Percentiles rank a stretch among this genome's conserved stretches.
Evolutionary conservation across 2,797 vertebrate genomes (phyloP).

Genomic region (Ctenochaetus hawaiiensis): DNA sequence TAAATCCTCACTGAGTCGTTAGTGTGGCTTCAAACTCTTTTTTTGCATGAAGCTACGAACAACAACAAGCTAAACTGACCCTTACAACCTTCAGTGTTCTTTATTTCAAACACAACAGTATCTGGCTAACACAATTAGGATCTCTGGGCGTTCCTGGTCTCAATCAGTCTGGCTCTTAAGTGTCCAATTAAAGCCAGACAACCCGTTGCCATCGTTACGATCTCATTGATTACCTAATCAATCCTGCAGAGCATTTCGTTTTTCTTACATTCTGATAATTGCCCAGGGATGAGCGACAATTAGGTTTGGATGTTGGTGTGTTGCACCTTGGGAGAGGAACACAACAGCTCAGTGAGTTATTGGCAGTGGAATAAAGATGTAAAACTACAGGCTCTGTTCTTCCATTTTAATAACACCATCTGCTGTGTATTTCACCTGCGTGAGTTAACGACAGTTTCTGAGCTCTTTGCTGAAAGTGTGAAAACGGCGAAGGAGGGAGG

Average conservation of each 20-base stretch:
- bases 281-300: slow-evolving; percentile 54
- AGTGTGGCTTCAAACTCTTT: neutral
- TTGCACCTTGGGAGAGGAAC: slow-evolving; percentile 48
- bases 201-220: slow-evolving; percentile 63
- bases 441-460: slow-evolving; percentile 21
- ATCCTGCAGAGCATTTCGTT: slow-evolving; percentile 48
- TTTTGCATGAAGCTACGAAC: slow-evolving; percentile 6
- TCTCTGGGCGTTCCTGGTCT: slow-evolving; percentile 42
- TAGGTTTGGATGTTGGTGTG: slow-evolving; percentile 47
- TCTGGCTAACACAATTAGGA: slow-evolving; percentile 60
- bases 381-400: slow-evolving; percentile 34
- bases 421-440: slow-evolving; percentile 48
- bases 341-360: slow-evolving; percentile 17
- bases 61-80: slow-evolving; percentile 32
- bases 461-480: slow-evolving; percentile 24
- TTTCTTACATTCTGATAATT: slow-evolving; percentile 55
- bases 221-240: slow-evolving; percentile 71
- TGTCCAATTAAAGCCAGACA: slow-evolving; percentile 65
- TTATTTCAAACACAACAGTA: slow-evolving; percentile 35
- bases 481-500: slow-evolving; percentile 6
- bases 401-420: slow-evolving; percentile 56
- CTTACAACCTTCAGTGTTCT: slow-evolving; percentile 19
- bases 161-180: slow-evolving; percentile 65
- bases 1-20: neutral
- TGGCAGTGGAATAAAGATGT: slow-evolving; percentile 44